Conservation (phyloP, 2,797 vertebrate species). For the Chaunax sp. region DNA sequence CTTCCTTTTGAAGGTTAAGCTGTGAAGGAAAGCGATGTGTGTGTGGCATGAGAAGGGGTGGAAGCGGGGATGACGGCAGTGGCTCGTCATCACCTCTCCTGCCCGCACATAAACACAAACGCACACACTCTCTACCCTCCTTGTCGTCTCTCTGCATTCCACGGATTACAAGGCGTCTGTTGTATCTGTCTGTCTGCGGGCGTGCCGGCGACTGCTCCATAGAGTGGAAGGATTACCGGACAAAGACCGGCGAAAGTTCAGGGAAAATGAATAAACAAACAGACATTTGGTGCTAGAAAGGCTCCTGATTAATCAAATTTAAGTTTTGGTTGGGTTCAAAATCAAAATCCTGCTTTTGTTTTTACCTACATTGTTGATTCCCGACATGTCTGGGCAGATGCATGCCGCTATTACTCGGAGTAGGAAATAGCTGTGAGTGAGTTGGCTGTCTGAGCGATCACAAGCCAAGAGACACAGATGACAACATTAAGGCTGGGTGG, state of each 20-base stretch:
- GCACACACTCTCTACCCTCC: conserved; percentile 30
- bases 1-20: conserved; percentile 15
- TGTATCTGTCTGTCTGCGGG: conserved; percentile 60
- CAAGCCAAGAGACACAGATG: conserved; percentile 17
- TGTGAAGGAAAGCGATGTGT: conserved; percentile 55
- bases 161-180: conserved; percentile 71
- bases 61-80: not conserved
- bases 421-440: conserved; percentile 37
- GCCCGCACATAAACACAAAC: conserved; percentile 57
- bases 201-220: conserved; percentile 37
- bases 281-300: not conserved
- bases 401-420: conserved; percentile 9
- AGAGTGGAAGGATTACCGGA: conserved; percentile 13
- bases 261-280: not conserved
- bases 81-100: conserved; percentile 46
- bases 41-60: conserved; percentile 23
- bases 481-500: conserved; percentile 4
- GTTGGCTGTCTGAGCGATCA: conserved; percentile 36
- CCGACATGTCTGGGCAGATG: conserved; percentile 38
- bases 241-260: conserved; percentile 8
- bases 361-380: conserved; percentile 11
- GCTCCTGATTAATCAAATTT: conserved; percentile 10
- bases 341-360: conserved; percentile 18
- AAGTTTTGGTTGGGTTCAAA: not conserved
- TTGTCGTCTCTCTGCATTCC: conserved; percentile 72